Evolutionary conservation across 2,888 invertebrate genomes (phyloP).

Genomic region (Nezara viridula): DNA sequence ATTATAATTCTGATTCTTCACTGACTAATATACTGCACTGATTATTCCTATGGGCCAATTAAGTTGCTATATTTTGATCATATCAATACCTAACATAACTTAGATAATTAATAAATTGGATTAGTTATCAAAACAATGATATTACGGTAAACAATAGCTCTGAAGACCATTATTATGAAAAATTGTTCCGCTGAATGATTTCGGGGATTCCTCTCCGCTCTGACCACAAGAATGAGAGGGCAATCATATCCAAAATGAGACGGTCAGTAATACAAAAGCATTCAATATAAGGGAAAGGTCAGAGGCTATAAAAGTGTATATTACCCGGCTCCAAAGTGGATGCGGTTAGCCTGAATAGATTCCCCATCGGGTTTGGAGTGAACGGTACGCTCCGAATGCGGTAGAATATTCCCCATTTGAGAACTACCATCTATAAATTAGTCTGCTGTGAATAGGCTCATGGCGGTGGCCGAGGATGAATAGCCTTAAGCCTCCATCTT

Average conservation of each 20-base stretch:
- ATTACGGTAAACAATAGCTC: background rate
- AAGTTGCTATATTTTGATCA: no score
- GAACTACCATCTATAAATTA: background rate
- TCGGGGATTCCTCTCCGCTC: background rate
- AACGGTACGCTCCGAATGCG: background rate
- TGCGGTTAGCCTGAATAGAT: background rate
- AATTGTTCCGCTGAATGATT: background rate
- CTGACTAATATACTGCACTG: no score
- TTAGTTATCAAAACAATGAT: no score
- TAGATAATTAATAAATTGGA: no score
- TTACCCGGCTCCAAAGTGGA: background rate
- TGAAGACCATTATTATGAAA: background rate
- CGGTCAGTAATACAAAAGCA: conserved; percentile 34
- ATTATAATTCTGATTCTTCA: no score
- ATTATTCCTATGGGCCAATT: no score
- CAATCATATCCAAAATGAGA: conserved; percentile 31
- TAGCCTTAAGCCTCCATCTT: background rate
- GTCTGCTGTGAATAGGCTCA: background rate
- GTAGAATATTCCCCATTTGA: background rate
- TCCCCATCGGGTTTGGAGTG: background rate
- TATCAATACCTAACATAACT: no score
- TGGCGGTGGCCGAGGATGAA: background rate
- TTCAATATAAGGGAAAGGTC: conserved; percentile 33
- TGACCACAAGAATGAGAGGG: conserved; percentile 13
- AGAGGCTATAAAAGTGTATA: background rate